Conservation (phyloP, 2,797 vertebrate species). For the Ispidina picta region DNA sequence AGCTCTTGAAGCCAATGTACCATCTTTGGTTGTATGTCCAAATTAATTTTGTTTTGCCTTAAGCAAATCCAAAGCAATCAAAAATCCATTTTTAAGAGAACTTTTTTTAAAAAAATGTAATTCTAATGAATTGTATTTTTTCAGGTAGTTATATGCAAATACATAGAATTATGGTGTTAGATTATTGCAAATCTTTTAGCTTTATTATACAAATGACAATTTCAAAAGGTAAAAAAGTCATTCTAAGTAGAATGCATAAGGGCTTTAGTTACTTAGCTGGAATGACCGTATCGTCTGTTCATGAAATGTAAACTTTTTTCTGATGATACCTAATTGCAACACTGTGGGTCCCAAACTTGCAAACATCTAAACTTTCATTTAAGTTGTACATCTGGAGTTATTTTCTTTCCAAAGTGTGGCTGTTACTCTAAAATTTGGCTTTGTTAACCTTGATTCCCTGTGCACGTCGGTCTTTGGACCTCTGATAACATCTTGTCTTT, state of each 20-base stretch:
- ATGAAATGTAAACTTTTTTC: background rate
- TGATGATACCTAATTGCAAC: background rate
- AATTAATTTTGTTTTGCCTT: background rate
- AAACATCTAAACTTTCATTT: background rate
- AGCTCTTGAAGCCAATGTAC: background rate
- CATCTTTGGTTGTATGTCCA: background rate
- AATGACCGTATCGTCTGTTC: background rate
- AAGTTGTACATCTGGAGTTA: too few species aligned
- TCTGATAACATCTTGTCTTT: background rate
- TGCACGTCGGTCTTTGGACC: accelerated
- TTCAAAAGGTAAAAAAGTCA: background rate
- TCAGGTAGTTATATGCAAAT: background rate
- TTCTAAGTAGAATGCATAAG: background rate
- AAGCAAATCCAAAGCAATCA: background rate
- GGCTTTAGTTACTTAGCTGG: background rate
- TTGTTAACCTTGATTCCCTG: background rate
- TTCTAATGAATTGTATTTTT: background rate
- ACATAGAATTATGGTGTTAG: background rate
- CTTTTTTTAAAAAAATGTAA: background rate
- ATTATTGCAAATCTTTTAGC: background rate
- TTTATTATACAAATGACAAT: background rate
- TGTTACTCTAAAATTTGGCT: accelerated
- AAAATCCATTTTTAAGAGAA: background rate
- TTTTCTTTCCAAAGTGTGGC: background rate
- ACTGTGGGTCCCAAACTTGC: background rate